A percentile compares a stretch with the other conserved stretches of the same genome.
Conservation (phyloP, 2,113 vertebrate genomes). For the Carassius carassius region DNA sequence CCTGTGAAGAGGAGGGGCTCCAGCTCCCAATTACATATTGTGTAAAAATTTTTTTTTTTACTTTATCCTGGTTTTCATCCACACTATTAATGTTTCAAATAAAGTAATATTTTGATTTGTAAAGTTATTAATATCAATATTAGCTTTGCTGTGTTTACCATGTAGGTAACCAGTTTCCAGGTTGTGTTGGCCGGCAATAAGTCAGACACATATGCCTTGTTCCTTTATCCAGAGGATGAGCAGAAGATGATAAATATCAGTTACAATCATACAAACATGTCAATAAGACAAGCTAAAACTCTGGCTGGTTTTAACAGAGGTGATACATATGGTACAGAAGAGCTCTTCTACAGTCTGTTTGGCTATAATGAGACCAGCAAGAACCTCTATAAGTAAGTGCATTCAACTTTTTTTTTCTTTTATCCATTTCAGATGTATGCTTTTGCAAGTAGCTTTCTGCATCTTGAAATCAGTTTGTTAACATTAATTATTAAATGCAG, state of each 20-base stretch:
- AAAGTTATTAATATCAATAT: background rate
- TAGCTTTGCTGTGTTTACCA: background rate
- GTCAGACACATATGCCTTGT: constrained; percentile 74
- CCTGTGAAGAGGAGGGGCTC: constrained; percentile 73
- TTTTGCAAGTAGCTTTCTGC: background rate
- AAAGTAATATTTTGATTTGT: background rate
- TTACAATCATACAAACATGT: constrained; percentile 78
- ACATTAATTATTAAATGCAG: background rate
- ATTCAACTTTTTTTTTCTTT: background rate
- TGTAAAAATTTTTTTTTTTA: background rate
- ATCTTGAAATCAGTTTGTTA: background rate
- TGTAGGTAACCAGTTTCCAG: constrained; percentile 84
- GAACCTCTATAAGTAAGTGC: constrained; percentile 75
- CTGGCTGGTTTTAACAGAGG: constrained; percentile 82
- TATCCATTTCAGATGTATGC: background rate
- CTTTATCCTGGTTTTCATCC: background rate
- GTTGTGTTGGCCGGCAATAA: constrained; percentile 73
- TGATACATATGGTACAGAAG: constrained; percentile 70
- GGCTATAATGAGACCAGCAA: constrained; percentile 72
- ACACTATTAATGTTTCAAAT: background rate
- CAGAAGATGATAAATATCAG: constrained; percentile 79
- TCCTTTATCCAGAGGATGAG: constrained; percentile 76
- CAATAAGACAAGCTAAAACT: constrained; percentile 77
- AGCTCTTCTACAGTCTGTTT: constrained; percentile 70
- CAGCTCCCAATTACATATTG: background rate